Evolutionary conservation across 2,113 vertebrate genomes (phyloP), one percentile per base, ranked within the genome.

Genomic region (Alectura lathami): DNA sequence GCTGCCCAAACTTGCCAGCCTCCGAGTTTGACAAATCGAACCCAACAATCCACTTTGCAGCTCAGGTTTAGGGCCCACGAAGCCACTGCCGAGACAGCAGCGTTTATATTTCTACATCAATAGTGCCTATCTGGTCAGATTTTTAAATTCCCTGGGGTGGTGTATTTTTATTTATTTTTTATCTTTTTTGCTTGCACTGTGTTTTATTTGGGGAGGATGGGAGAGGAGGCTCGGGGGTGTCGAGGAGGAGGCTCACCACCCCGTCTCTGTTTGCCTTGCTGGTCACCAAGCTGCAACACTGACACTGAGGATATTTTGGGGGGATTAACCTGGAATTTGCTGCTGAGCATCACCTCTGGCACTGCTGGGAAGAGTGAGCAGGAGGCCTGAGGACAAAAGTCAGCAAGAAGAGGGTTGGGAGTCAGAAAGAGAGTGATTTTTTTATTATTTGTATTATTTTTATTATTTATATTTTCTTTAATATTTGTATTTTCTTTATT

Each of bases 1-100:
- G 95, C 96, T 97, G 91, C 96, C 96, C 95, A 94, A 97, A 97
- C 96, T 95, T 96, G 87, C 96, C 93, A 95, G 93, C 88, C 74
- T 97, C 92, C 89, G 86, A 83, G 82, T 94, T 50, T 97, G 96
- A 97, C 87, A 95, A 93, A 97, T 97, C 84, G 76, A 97, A 97
- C 88, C 91, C 93, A 97, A 92, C 94, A 97, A 97, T 97, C 91
- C 81, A 95, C 96, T 96, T 94, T 90, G 95, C 93, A 78, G 96
- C 93, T 94, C 82, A 69, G 94, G 93, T 97, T 97, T 97, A 97
- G 95, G 91, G 92, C 95, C 93, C 8, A 2, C 43, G 48, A 89
- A 94, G 83, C 94, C 0, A 8, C 91, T 47, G 23, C 67, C 3
- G 13, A 86, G 91, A 96, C 96, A 93, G 94, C 75, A 70, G 84